These are phyloP conservation scores for Laticauda colubrina DNA, from an alignment of 2,113 vertebrate species.

Conservation along the genomic window DNA sequence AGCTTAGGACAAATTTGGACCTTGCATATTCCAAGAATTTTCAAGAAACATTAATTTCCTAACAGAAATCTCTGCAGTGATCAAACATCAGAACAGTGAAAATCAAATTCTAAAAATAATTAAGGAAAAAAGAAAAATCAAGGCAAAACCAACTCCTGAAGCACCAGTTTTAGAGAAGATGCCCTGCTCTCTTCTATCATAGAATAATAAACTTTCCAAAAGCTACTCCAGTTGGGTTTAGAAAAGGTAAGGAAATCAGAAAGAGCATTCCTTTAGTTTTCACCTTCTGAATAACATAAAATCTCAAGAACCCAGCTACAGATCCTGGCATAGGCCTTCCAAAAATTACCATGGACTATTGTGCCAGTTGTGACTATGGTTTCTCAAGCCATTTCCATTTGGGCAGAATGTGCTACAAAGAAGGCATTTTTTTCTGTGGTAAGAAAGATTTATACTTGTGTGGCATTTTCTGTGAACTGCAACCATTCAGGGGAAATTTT, in stretches of 20 bases:
- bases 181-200: slow-evolving; percentile 15
- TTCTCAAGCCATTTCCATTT: slow-evolving; percentile 40
- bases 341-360: slow-evolving; percentile 26
- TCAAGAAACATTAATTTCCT: slow-evolving; percentile 55
- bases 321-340: slow-evolving; percentile 22
- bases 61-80: slow-evolving; percentile 48
- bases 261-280: slow-evolving; percentile 5
- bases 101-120: slow-evolving; percentile 55
- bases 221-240: background rate
- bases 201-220: slow-evolving; percentile 12
- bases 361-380: slow-evolving; percentile 11
- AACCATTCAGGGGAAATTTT: background rate
- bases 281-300: slow-evolving; percentile 16
- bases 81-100: slow-evolving; percentile 52
- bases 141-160: slow-evolving; percentile 37
- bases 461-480: slow-evolving; percentile 31
- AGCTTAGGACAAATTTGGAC: slow-evolving; percentile 54
- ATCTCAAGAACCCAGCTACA: slow-evolving; percentile 39
- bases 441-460: slow-evolving; percentile 19
- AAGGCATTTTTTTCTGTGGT: background rate
- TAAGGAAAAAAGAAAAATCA: slow-evolving; percentile 14
- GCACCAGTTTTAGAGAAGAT: background rate
- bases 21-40: slow-evolving; percentile 25
- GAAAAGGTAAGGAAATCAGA: slow-evolving; percentile 2
- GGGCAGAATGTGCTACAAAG: slow-evolving; percentile 22